Percentiles rank a stretch among this genome's conserved stretches.
phyloP scores from a whole-genome alignment of 2,888 invertebrate species.

The Nephrotoma flavescens region DNA sequence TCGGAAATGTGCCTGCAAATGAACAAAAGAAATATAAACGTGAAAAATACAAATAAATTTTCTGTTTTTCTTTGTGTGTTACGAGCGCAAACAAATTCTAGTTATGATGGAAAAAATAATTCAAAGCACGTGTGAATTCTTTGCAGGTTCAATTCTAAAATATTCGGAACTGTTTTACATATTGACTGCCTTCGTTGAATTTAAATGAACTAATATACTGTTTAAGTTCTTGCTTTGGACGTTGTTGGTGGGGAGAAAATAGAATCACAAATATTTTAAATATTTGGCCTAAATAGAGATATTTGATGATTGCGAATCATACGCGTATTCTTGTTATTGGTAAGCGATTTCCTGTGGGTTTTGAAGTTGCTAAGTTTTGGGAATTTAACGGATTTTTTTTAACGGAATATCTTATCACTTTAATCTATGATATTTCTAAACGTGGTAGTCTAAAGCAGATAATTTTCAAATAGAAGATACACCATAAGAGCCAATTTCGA shows the following conservation, averaged over 20 bases:
- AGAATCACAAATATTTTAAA: neutral
- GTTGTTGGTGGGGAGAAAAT: neutral
- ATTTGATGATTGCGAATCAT: no score
- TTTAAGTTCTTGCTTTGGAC: neutral
- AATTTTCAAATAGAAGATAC: no score
- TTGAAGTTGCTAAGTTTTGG: no score
- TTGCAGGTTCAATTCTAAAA: neutral
- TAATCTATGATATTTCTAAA: no score
- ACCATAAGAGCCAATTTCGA: no score
- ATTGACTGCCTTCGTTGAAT: neutral
- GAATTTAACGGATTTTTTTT: no score
- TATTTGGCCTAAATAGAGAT: no score
- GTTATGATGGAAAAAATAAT: neutral
- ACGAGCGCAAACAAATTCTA: neutral
- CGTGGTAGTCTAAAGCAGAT: no score
- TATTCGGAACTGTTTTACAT: neutral
- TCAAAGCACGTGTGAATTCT: neutral
- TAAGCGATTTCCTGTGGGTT: no score
- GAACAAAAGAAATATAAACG: neutral
- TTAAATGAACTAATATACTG: neutral
- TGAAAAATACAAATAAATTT: neutral
- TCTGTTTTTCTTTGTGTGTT: neutral
- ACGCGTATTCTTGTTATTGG: no score
- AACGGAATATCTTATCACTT: no score
- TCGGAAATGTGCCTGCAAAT: constrained; percentile 36